Conservation (phyloP, 2,797 vertebrate species). For the Morus bassanus region DNA sequence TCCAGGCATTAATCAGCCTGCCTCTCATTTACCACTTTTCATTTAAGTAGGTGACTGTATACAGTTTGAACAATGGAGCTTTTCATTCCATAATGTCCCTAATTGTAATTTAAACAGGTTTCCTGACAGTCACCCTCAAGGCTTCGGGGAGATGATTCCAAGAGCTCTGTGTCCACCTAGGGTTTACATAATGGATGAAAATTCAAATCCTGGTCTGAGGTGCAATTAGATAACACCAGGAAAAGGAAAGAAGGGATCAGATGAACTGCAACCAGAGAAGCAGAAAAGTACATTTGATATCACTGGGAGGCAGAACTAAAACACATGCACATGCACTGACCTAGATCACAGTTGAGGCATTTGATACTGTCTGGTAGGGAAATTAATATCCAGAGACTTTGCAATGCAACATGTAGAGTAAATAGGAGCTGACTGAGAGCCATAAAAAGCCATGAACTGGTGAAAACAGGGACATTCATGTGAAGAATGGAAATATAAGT, state of each 20-base stretch:
- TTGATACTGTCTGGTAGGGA: background rate
- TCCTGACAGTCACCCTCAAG: slow-evolving; percentile 50
- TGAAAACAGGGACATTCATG: background rate
- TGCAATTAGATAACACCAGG: slow-evolving; percentile 40
- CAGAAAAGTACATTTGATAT: slow-evolving; percentile 49
- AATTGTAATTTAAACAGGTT: slow-evolving; percentile 65
- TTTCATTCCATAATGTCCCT: slow-evolving; percentile 57
- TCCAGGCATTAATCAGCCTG: slow-evolving; percentile 45
- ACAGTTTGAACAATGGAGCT: slow-evolving; percentile 57
- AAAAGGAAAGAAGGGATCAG: slow-evolving; percentile 33
- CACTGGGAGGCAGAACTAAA: slow-evolving; percentile 16
- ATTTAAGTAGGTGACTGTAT: slow-evolving; percentile 66
- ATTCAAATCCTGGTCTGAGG: slow-evolving; percentile 8
- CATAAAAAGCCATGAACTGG: background rate
- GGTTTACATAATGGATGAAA: slow-evolving; percentile 56
- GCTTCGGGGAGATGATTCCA: slow-evolving; percentile 35
- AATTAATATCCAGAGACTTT: slow-evolving; percentile 25
- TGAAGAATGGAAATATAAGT: background rate
- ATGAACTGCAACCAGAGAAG: background rate
- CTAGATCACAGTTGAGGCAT: background rate
- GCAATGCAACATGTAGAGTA: background rate
- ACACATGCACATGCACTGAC: background rate
- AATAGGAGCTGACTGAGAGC: background rate
- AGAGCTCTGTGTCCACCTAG: background rate
- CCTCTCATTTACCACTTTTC: slow-evolving; percentile 53